phyloP scores from a whole-genome alignment of 2,888 invertebrate genomes.

The Scaptodrosophila latifasciaeformis region DNA sequence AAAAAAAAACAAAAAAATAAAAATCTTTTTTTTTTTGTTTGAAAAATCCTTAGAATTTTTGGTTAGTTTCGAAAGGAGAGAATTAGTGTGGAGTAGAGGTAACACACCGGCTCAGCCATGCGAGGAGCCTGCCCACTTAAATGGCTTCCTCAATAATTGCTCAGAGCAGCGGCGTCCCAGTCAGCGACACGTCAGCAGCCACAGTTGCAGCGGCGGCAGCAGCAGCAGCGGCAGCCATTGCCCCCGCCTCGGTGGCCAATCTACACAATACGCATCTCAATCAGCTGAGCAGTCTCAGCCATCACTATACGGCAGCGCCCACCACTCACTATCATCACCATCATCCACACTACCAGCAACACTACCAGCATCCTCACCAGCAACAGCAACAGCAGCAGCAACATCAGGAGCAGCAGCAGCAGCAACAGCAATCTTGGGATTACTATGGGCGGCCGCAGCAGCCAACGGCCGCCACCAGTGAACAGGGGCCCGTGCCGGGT shows the following conservation, averaged over 20 bases:
- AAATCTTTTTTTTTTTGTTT: constrained; percentile 1
- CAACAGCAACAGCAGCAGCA: constrained; percentile 49
- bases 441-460: constrained; percentile 72
- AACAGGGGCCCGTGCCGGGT: constrained; percentile 41
- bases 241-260: constrained; percentile 36
- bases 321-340: constrained; percentile 50
- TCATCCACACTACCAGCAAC: constrained; percentile 48
- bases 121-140: constrained; percentile 66
- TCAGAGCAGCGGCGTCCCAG: constrained; percentile 72
- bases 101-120: constrained; percentile 68
- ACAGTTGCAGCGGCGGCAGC: constrained; percentile 34
- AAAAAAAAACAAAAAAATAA: constrained; percentile 21
- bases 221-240: constrained; percentile 40
- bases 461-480: constrained; percentile 38
- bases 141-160: constrained; percentile 76
- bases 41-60: neutral
- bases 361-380: constrained; percentile 39
- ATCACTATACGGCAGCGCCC: constrained; percentile 60
- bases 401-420: constrained; percentile 55
- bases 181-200: constrained; percentile 63
- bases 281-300: constrained; percentile 71
- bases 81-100: neutral
- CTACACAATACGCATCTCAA: constrained; percentile 71
- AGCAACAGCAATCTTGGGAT: constrained; percentile 69
- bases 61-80: neutral